Conservation (phyloP, 2,797 vertebrate species). For the Muraenolepis orangiensis region DNA sequence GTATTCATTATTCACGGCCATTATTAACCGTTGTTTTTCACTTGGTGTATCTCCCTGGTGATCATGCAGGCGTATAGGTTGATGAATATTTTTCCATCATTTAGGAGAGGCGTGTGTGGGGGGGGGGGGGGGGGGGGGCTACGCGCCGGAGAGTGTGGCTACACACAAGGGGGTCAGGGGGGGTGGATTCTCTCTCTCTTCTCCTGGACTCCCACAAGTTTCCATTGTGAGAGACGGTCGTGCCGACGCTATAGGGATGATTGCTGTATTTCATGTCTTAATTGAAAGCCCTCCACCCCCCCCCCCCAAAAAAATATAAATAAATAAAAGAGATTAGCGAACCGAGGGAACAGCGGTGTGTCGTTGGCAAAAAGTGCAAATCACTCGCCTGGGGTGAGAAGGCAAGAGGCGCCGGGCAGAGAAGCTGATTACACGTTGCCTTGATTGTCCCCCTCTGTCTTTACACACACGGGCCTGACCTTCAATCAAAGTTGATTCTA, state of each 20-base stretch:
- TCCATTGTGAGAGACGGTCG: constrained; percentile 40
- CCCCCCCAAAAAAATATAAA: constrained; percentile 7
- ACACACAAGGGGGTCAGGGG: constrained; percentile 29
- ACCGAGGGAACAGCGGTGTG: constrained; percentile 37
- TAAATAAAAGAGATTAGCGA: constrained; percentile 55
- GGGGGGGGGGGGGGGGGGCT: constrained; percentile 56
- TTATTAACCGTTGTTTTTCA: constrained; percentile 6
- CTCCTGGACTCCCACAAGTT: constrained; percentile 50
- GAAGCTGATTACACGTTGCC: constrained; percentile 70
- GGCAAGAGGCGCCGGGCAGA: constrained; percentile 55
- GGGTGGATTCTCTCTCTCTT: constrained; percentile 38
- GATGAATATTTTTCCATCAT: constrained; percentile 43
- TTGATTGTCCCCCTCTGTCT: constrained; percentile 68
- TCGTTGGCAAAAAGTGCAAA: constrained; percentile 62
- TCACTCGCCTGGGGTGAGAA: constrained; percentile 59
- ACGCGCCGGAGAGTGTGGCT: constrained; percentile 58
- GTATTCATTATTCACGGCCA: background rate
- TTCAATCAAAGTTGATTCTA: constrained; percentile 78
- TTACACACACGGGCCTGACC: constrained; percentile 63
- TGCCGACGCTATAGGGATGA: constrained; percentile 44
- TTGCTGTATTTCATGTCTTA: constrained; percentile 65
- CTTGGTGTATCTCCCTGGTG: constrained; percentile 12
- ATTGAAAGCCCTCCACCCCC: constrained; percentile 52
- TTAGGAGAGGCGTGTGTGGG: constrained; percentile 43
- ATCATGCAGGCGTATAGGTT: constrained; percentile 44